These are phyloP conservation scores for Semicossyphus pulcher DNA, from an alignment of 2,113 vertebrate genomes.

Conservation along the genomic window DNA sequence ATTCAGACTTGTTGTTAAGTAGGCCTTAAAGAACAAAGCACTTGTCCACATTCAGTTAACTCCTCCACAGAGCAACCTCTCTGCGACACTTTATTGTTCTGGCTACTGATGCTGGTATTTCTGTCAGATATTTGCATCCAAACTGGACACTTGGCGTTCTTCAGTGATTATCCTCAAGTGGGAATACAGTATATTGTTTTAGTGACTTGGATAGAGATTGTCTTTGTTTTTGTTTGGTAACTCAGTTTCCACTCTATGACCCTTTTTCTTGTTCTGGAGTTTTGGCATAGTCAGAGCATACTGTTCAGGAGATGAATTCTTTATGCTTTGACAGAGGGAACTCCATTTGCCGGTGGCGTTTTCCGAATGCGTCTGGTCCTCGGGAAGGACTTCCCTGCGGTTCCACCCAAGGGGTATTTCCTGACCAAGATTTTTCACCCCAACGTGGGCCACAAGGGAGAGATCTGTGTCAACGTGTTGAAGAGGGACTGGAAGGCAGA, in stretches of 20 bases:
- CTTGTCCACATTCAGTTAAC: conserved; percentile 5
- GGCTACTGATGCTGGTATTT: not conserved
- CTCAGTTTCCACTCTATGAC: conserved; percentile 32
- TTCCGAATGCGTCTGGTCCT: conserved; percentile 95
- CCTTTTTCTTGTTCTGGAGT: conserved; percentile 22
- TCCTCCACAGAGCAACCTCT: conserved; percentile 4
- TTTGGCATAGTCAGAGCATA: conserved; percentile 17
- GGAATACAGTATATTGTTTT: not conserved
- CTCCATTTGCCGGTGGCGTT: conserved; percentile 91
- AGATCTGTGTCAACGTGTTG: conserved; percentile 94
- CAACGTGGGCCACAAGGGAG: conserved; percentile 92
- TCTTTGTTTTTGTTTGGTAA: not conserved
- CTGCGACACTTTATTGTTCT: not conserved
- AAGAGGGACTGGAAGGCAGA: conserved; percentile 96
- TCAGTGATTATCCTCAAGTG: not conserved
- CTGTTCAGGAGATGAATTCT: conserved; percentile 72
- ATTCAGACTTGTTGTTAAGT: conserved; percentile 17
- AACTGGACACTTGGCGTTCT: not conserved
- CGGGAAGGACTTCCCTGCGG: conserved; percentile 93
- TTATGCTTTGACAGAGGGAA: conserved; percentile 87
- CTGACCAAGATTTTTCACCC: conserved; percentile 96
- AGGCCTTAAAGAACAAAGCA: conserved; percentile 24
- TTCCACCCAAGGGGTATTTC: conserved; percentile 94
- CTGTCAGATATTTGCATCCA: not conserved
- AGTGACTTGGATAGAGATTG: not conserved